Percentiles rank a stretch among this genome's conserved stretches.
Evolutionary conservation across 2,113 vertebrate genomes (phyloP).

Genomic region (Nasalis larvatus): DNA sequence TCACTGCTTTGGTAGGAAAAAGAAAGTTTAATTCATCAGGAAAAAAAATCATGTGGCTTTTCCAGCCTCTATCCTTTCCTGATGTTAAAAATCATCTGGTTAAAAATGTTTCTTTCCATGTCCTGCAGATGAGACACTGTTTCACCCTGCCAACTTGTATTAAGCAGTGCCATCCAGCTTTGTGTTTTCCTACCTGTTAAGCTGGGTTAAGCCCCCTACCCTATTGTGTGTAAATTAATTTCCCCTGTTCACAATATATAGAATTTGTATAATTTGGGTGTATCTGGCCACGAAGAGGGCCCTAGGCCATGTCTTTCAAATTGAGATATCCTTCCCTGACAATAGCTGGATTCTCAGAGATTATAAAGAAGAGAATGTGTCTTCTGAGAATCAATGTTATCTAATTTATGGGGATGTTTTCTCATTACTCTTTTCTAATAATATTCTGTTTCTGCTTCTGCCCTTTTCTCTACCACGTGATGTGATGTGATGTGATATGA

Average conservation of each 20-base stretch:
- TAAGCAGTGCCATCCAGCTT: background rate
- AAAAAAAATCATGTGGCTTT: background rate
- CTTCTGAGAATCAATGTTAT: background rate
- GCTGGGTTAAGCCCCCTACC: background rate
- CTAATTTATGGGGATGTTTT: background rate
- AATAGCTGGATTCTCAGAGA: background rate
- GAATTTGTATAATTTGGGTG: background rate
- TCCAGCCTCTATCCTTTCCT: background rate
- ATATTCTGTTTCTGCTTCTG: background rate
- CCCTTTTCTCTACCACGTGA: background rate
- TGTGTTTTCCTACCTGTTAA: background rate
- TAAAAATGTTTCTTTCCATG: background rate
- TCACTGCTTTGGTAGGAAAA: background rate
- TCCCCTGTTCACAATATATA: background rate
- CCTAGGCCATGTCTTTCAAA: background rate
- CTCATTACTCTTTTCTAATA: background rate
- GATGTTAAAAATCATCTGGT: background rate
- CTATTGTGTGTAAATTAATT: background rate
- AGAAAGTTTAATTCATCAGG: background rate
- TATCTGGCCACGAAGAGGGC: background rate
- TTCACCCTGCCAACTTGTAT: background rate
- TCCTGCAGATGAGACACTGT: background rate
- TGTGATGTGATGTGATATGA: background rate
- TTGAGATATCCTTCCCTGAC: background rate
- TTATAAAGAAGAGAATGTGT: background rate